Evolutionary conservation across 2,888 invertebrate genomes (phyloP), one percentile per base, ranked within the genome.

Genomic region (Mythimna vitellina): DNA sequence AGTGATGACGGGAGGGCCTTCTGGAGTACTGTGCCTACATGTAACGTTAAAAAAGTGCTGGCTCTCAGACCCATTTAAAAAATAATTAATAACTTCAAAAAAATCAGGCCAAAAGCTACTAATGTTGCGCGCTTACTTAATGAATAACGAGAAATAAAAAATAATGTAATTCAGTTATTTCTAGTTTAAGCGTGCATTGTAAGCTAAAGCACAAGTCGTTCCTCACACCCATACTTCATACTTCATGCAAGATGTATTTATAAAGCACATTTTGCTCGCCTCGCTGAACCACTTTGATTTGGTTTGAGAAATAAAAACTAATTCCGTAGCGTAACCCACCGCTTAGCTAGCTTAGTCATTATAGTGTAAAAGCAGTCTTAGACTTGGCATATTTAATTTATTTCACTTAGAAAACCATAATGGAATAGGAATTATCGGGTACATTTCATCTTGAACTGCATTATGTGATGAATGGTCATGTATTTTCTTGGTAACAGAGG

Each of bases 401-500:
- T 70, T 85, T 77, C 71, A 68, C 49, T 73, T 69, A 42, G 12
- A 58, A 63, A 64, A 51, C 22, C 22, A 17, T 77, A 66, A 73
- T 81, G 82, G 62, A 82, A 64, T 57, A 76, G 42, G 25, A 60
- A 78, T 66, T 77, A 73, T 73, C 60, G 51, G 25, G 22, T 80
- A 60, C 63, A 72, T 73, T 72, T 73, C 82, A 72, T 68, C 67
- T 71, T 58, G 54, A 12, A 65, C 10, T 22, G 63, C 56, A 54
- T 51, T 63, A 62, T 22, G 46, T 60, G 35, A 56, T 58, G 10
- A 58, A 68, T 62, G 46, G 32, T n/a, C 22, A 38, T n/a, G 20
- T n/a, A 22, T 46, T 68, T 74, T 66, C 62, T 22, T n/a, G 20
- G 57, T 58, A 80, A 68, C n/a, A 1, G 14, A 22, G 5, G 35